Evolutionary conservation across 2,797 vertebrate species (phyloP).

Genomic region (Eremophila alpestris): DNA sequence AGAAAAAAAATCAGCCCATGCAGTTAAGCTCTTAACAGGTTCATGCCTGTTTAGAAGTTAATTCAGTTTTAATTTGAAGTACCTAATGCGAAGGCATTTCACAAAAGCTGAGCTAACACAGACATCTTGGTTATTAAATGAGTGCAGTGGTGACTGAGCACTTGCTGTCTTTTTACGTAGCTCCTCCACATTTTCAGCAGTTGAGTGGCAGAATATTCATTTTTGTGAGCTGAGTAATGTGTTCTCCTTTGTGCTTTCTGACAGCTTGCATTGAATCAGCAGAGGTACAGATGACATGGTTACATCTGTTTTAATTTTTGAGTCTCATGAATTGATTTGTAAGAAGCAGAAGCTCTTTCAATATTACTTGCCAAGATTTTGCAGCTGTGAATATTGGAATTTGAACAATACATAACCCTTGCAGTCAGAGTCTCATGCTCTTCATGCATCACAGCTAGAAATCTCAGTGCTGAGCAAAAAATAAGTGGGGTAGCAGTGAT

Average conservation of each 20-base stretch:
- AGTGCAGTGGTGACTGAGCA: not conserved
- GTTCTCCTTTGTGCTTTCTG: constrained; percentile 14
- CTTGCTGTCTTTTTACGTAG: not conserved
- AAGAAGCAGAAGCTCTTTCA: constrained; percentile 33
- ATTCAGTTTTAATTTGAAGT: not conserved
- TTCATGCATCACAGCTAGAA: not conserved
- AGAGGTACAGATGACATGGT: constrained; percentile 27
- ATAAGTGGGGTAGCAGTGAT: not conserved
- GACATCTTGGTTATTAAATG: not conserved
- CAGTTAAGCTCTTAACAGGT: not conserved
- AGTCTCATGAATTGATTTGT: constrained; percentile 17
- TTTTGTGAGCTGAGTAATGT: constrained; percentile 37
- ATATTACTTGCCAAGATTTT: not conserved
- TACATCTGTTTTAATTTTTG: constrained; percentile 22
- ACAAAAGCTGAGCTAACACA: not conserved
- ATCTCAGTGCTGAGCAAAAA: not conserved
- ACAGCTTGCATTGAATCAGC: constrained; percentile 33
- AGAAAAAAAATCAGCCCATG: not conserved
- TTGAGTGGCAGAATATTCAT: not conserved
- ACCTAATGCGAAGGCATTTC: not conserved
- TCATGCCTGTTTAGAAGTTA: not conserved
- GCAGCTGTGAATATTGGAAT: constrained; percentile 54
- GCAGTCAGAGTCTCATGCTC: not conserved
- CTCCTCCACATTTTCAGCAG: not conserved
- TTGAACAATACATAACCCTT: not conserved